Conservation (phyloP, 2,888 invertebrate genomes). For the Mythimna lalbum region DNA sequence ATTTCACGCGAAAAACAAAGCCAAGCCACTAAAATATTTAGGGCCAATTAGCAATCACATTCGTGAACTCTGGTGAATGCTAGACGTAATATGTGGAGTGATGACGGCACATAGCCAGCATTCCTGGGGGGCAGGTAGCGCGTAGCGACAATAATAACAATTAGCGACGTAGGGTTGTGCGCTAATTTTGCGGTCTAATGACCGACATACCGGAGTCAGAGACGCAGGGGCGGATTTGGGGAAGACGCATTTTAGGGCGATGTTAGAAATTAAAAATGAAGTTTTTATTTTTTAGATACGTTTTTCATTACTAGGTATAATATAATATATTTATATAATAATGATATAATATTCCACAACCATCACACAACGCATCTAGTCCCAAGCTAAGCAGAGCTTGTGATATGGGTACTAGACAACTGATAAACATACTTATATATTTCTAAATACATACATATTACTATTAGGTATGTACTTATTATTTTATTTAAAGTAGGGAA, state of each 20-base stretch:
- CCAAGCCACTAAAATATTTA: constrained; percentile 34
- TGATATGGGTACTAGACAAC: too few species aligned
- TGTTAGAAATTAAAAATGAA: not conserved
- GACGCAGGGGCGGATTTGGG: constrained; percentile 52
- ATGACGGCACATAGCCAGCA: constrained; percentile 51
- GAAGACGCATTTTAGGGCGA: not conserved
- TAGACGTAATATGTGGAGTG: constrained; percentile 40
- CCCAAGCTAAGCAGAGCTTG: too few species aligned
- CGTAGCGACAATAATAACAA: constrained; percentile 76
- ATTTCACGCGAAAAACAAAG: not conserved
- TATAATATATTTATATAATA: too few species aligned
- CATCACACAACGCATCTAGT: too few species aligned
- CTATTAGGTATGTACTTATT: not conserved
- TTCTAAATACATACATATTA: too few species aligned
- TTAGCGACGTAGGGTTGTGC: constrained; percentile 71
- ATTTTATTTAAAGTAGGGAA: too few species aligned
- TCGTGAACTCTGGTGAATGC: constrained; percentile 36
- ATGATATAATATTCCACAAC: too few species aligned
- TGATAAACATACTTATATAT: too few species aligned
- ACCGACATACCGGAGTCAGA: constrained; percentile 71
- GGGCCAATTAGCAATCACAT: constrained; percentile 41
- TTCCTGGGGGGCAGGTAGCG: constrained; percentile 64
- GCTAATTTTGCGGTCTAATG: constrained; percentile 78
- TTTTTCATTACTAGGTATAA: not conserved
- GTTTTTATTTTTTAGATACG: not conserved